phyloP scores from a whole-genome alignment of 53 echinoderm and acorn worm genomes.

The Henricia sp. region DNA sequence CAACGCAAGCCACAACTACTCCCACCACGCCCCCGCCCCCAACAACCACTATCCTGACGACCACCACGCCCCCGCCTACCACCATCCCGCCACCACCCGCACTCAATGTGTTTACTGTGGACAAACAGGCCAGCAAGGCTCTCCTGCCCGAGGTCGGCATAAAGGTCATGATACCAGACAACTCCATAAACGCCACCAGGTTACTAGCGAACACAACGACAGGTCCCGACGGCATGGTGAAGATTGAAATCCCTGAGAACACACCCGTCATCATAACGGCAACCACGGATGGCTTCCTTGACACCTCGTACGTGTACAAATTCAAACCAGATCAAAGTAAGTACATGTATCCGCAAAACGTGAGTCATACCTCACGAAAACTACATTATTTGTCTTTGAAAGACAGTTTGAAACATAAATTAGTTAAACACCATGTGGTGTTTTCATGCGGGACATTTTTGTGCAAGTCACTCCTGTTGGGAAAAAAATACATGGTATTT shows the following conservation, averaged over 20 bases:
- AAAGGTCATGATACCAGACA: constrained; percentile 35
- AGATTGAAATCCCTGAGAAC: constrained; percentile 36
- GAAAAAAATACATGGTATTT: no score
- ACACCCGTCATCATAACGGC: constrained; percentile 51
- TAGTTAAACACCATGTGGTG: no score
- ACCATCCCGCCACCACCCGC: constrained; percentile 55
- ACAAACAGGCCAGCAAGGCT: constrained; percentile 5
- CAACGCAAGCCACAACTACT: constrained; percentile 33
- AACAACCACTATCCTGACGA: constrained; percentile 35
- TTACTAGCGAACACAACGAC: constrained; percentile 31
- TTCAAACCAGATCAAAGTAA: constrained; percentile 55
- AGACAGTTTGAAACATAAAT: no score
- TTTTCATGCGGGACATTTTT: no score
- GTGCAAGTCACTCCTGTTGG: no score
- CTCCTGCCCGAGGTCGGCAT: constrained; percentile 48
- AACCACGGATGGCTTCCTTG: constrained; percentile 26
- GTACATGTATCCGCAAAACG: background rate
- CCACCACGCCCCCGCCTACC: constrained; percentile 55
- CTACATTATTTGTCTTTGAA: background rate
- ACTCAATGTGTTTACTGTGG: constrained; percentile 19
- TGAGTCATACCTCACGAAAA: background rate
- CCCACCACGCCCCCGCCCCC: constrained; percentile 26
- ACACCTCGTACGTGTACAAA: constrained; percentile 59
- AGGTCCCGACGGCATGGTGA: constrained; percentile 19
- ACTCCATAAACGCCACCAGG: constrained; percentile 18